Conservation (phyloP, 2,113 vertebrate genomes). For the Otolemur garnettii region DNA sequence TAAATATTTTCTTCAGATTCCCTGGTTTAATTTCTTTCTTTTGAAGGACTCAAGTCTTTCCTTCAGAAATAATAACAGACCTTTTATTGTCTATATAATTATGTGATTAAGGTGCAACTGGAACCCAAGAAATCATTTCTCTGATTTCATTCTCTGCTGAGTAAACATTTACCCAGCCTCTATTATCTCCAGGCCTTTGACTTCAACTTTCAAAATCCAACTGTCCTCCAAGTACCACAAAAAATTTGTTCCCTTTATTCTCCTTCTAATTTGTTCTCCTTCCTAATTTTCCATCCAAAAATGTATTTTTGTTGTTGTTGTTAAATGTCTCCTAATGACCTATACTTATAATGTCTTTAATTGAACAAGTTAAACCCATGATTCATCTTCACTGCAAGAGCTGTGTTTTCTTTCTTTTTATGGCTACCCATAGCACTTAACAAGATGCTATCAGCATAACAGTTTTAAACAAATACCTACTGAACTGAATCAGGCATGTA, state of each 20-base stretch:
- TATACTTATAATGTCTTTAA: neutral
- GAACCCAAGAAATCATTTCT: neutral
- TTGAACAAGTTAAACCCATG: neutral
- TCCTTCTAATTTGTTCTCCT: neutral
- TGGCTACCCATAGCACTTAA: neutral
- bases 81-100: neutral
- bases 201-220: slow-evolving; percentile 17
- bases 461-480: neutral
- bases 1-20: slow-evolving; percentile 9
- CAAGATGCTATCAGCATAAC: neutral
- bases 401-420: neutral
- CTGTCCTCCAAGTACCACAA: neutral
- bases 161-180: neutral
- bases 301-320: neutral
- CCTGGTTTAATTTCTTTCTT: neutral
- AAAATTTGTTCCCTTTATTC: neutral
- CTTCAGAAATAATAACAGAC: slow-evolving; percentile 12
- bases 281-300: neutral
- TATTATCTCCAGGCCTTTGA: neutral
- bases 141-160: neutral
- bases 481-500: neutral
- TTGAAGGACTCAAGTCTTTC: neutral
- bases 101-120: neutral
- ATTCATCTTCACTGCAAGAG: neutral
- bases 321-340: neutral